Evolutionary conservation across 2,888 invertebrate genomes (phyloP), one percentile per base, ranked within the genome.

Genomic region (Itoplectis maculator): DNA sequence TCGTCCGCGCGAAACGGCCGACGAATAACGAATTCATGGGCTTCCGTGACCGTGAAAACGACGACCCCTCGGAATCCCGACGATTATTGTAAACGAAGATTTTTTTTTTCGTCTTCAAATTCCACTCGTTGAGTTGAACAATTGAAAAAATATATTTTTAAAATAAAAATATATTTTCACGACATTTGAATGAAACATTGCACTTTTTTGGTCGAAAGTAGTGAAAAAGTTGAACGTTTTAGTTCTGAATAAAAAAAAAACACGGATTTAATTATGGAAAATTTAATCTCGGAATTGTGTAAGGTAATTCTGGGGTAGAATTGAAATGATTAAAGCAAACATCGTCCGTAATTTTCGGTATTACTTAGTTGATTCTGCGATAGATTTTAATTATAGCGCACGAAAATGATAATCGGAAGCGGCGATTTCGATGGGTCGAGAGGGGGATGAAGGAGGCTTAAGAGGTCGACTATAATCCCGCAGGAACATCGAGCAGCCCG

Each of bases 401-500:
- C 29, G 68, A 20, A 47, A 70, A 72, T 23, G 35, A 23, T 15
- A 18, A 18, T 35, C 61, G 23, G 29, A 45, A 63, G 69, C 37
- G 66, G 35, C 45, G 73, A 40, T 61, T 61, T 23, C 23, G 45
- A 23, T 47, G 45, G 45, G 47, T 37, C 47, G 42, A 61, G 35
- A 51, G 40, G 59, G 40, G 68, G 74, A 69, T 40, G 61, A 73
- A 68, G 54, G 29, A 56, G 77, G 81, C 73, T 81, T 77, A 81
- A 77, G 81, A 77, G 81, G 81, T 73, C 68, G 77, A 76, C 68
- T 63, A 68, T 85, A 85, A 85, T 85, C 85, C 81, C 81, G 45
- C 61, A 69, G 84, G 83, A 83, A 82, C 87, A 84, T 81, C 78
- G 83, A 78, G 85, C 84, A 89, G 82, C 86, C 88, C 87, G 87